phyloP scores from a whole-genome alignment of 2,888 invertebrate genomes.

The Drosophila emarginata region DNA sequence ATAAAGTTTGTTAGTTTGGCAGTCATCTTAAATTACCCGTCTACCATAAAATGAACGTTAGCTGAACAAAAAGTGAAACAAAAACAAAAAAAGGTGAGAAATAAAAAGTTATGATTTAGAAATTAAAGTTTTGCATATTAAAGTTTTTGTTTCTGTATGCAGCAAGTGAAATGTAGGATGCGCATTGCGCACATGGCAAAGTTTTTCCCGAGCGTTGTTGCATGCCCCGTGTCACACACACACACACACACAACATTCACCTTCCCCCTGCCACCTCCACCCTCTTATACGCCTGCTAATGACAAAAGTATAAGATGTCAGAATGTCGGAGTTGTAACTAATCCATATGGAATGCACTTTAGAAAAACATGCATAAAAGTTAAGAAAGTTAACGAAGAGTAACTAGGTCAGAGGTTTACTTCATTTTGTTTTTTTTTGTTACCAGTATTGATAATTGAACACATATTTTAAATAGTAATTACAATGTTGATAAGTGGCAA shows the following conservation, averaged over 20 bases:
- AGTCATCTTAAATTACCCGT: no score
- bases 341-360: conserved; percentile 55
- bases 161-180: conserved; percentile 1
- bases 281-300: conserved; percentile 58
- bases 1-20: no score
- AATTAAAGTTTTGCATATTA: conserved; percentile 64
- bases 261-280: no score
- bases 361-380: conserved; percentile 31
- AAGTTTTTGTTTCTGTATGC: conserved; percentile 16
- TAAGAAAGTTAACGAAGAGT: conserved; percentile 2
- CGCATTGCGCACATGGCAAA: conserved; percentile 27
- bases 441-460: not conserved
- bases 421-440: not conserved
- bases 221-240: conserved; percentile 17
- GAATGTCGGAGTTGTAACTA: conserved; percentile 32
- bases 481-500: no score
- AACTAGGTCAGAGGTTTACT: not conserved
- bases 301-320: conserved; percentile 61
- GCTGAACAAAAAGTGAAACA: conserved; percentile 43
- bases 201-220: conserved; percentile 23
- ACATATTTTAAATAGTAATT: no score
- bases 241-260: no score
- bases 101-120: conserved; percentile 69
- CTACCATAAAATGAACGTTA: no score
- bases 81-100: conserved; percentile 45